Conservation (phyloP, 2,113 vertebrate genomes). For the Pycnonotus jocosus region DNA sequence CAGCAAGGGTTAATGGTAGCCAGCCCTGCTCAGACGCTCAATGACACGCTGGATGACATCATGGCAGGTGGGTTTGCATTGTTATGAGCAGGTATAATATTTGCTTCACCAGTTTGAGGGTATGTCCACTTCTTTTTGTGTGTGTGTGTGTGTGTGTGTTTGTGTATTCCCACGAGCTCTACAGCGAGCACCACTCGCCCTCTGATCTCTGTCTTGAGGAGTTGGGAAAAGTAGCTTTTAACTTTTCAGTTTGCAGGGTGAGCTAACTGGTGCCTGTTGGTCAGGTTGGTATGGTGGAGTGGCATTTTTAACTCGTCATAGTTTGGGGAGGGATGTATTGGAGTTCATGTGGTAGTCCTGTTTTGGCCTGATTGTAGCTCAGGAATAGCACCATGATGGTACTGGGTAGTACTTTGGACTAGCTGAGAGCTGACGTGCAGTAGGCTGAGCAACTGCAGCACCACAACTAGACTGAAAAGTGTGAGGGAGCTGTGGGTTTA, state of each 20-base stretch:
- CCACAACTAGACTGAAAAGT: fast-evolving
- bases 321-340: background rate
- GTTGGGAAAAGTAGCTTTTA: background rate
- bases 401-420: background rate
- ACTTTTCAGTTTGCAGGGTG: background rate
- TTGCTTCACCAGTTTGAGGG: slow-evolving; percentile 68
- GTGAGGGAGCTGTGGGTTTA: background rate
- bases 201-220: background rate
- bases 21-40: slow-evolving; percentile 93
- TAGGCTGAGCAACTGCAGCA: background rate
- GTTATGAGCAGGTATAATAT: slow-evolving; percentile 75
- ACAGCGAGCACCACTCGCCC: background rate
- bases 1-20: slow-evolving; percentile 93
- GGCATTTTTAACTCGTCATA: fast-evolving
- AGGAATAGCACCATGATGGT: fast-evolving
- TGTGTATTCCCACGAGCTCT: background rate
- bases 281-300: background rate
- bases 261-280: background rate
- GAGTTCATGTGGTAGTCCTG: background rate
- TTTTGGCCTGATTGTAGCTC: background rate
- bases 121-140: slow-evolving; percentile 55
- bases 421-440: background rate
- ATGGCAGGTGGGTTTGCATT: slow-evolving; percentile 90
- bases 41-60: slow-evolving; percentile 99
- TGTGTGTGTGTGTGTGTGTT: background rate